Conservation (phyloP, 2,113 vertebrate genomes). For the Rhinolophus sinicus region DNA sequence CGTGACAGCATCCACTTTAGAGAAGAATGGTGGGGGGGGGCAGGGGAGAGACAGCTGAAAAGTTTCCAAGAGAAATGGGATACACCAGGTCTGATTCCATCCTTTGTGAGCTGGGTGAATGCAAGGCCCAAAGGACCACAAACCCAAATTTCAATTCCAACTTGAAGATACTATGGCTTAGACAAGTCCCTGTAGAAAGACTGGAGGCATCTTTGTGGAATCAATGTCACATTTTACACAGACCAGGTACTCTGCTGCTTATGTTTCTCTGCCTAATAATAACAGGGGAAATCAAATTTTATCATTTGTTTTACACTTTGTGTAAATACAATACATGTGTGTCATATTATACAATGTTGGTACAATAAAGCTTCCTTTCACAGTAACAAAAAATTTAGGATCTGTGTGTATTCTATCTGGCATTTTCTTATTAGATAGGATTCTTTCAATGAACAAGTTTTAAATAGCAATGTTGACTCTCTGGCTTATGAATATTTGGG, state of each 20-base stretch:
- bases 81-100: background rate
- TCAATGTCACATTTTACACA: slow-evolving; percentile 22
- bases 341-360: background rate
- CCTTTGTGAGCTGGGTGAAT: slow-evolving; percentile 29
- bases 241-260: background rate
- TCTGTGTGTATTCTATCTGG: background rate
- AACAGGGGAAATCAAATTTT: slow-evolving; percentile 11
- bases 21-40: background rate
- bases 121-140: background rate
- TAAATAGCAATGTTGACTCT: slow-evolving; percentile 25
- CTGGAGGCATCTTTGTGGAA: background rate
- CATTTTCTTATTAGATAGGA: slow-evolving; percentile 51
- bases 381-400: slow-evolving; percentile 5
- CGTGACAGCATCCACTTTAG: slow-evolving; percentile 8
- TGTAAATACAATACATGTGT: background rate
- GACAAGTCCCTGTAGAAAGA: background rate
- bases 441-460: slow-evolving; percentile 54
- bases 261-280: slow-evolving; percentile 12
- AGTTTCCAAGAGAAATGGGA: slow-evolving; percentile 42
- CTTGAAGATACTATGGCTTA: background rate
- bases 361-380: background rate
- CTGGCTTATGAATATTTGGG: slow-evolving; percentile 46
- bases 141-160: slow-evolving; percentile 46
- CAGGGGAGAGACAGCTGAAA: background rate
- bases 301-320: slow-evolving; percentile 41